phyloP scores from a whole-genome alignment of 2,113 vertebrate species.

The Rhinoderma darwinii region DNA sequence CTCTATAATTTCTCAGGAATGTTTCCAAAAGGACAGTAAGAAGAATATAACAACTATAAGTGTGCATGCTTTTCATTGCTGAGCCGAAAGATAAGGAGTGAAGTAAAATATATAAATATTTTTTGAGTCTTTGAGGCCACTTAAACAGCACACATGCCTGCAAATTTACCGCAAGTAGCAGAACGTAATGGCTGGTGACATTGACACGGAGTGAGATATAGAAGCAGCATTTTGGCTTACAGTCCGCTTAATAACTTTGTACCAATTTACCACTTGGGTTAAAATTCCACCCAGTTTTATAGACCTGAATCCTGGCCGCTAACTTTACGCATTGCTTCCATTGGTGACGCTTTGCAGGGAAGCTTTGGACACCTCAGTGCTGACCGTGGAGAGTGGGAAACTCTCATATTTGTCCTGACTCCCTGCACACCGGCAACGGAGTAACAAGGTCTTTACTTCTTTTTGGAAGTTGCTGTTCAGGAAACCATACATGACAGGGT shows the following conservation, averaged over 20 bases:
- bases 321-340: conserved; percentile 44
- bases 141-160: background rate
- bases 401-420: conserved; percentile 73
- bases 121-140: conserved; percentile 5
- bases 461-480: conserved; percentile 80
- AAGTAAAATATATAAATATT: conserved; percentile 2
- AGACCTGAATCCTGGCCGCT: background rate
- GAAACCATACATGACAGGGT: conserved; percentile 78
- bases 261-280: background rate
- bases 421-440: conserved; percentile 69
- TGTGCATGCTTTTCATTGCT: conserved; percentile 33
- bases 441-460: conserved; percentile 71
- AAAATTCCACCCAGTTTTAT: background rate
- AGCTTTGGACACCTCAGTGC: conserved; percentile 74
- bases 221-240: conserved; percentile 30
- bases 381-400: conserved; percentile 76
- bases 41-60: conserved; percentile 4
- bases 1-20: conserved; percentile 1
- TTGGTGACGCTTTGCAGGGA: conserved; percentile 65
- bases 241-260: background rate
- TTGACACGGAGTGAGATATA: background rate
- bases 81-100: background rate
- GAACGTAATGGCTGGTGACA: background rate
- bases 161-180: conserved; percentile 11
- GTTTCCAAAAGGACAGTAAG: background rate